Conservation (phyloP, 1,140 invertebrate species). For the Drosophila ambigua region DNA sequence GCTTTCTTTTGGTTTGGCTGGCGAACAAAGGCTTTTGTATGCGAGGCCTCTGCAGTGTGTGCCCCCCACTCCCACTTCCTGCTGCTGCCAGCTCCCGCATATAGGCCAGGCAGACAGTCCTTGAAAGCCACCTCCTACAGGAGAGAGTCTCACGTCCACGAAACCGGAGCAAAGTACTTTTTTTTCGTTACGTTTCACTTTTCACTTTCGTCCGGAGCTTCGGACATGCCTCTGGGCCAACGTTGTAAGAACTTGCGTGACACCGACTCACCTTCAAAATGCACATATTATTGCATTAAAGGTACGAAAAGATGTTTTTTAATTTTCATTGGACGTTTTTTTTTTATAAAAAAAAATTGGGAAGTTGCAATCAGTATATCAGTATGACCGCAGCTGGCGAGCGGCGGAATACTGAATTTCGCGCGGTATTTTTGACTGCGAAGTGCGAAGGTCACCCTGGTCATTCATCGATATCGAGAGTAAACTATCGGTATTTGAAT, state of each 20-base stretch:
- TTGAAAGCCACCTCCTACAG: constrained; percentile 14
- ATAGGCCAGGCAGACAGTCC: constrained; percentile 17
- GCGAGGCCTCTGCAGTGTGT: background rate
- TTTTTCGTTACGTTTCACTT: constrained; percentile 76
- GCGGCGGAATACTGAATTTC: constrained; percentile 35
- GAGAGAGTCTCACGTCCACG: constrained; percentile 25
- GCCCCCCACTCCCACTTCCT: background rate
- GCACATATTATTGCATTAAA: constrained; percentile 81
- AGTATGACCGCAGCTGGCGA: constrained; percentile 33
- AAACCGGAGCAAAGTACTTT: constrained; percentile 24
- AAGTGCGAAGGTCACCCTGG: too few relatives aligned
- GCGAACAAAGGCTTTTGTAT: constrained; percentile 59
- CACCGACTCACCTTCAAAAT: constrained; percentile 76
- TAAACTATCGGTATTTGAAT: background rate
- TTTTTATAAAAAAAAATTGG: constrained; percentile 58
- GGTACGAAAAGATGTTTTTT: constrained; percentile 70
- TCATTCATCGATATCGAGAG: too few relatives aligned
- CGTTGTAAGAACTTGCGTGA: background rate
- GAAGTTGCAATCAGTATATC: constrained; percentile 44
- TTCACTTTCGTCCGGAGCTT: constrained; percentile 45
- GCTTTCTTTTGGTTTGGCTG: constrained; percentile 65
- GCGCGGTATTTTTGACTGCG: background rate
- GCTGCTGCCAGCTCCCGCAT: background rate
- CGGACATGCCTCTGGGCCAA: background rate
- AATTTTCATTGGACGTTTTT: constrained; percentile 74